phyloP scores from a whole-genome alignment of 2,797 vertebrate genomes.

The Onychomys arenicola region DNA sequence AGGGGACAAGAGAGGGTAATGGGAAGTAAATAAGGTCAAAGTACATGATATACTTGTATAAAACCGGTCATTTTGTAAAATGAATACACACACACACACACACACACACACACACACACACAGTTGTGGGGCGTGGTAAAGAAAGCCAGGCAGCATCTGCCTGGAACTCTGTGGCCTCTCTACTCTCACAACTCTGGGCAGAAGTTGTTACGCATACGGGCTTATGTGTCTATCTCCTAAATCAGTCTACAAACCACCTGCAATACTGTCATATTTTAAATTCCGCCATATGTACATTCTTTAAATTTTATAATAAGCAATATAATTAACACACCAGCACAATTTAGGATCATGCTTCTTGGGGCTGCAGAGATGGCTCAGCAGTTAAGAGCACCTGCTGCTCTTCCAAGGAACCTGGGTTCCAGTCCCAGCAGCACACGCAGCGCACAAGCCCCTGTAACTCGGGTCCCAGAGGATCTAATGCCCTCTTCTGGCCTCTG shows the following conservation, averaged over 20 bases:
- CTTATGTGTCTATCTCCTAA: background rate
- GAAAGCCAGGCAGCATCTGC: conserved; percentile 44
- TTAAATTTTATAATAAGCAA: conserved; percentile 39
- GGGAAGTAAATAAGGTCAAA: background rate
- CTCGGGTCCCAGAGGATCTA: background rate
- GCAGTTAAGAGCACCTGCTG: background rate
- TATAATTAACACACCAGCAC: background rate
- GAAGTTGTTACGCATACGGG: background rate
- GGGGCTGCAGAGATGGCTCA: background rate
- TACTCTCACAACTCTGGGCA: conserved; percentile 45
- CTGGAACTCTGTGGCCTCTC: background rate
- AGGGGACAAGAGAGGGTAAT: background rate
- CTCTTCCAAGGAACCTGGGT: background rate
- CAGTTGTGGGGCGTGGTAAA: background rate
- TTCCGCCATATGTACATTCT: background rate
- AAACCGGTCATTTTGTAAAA: background rate
- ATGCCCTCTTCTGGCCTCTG: background rate
- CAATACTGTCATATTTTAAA: conserved; percentile 14
- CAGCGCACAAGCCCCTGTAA: background rate
- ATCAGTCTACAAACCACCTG: conserved; percentile 43
- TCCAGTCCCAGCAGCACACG: background rate
- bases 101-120: background rate
- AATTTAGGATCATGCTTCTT: conserved; percentile 22
- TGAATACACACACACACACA: background rate
- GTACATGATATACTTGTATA: background rate